Evolutionary conservation across 1,140 invertebrate species (phyloP), one percentile per base, ranked within the genome.

Genomic region (Drosophila repleta): DNA sequence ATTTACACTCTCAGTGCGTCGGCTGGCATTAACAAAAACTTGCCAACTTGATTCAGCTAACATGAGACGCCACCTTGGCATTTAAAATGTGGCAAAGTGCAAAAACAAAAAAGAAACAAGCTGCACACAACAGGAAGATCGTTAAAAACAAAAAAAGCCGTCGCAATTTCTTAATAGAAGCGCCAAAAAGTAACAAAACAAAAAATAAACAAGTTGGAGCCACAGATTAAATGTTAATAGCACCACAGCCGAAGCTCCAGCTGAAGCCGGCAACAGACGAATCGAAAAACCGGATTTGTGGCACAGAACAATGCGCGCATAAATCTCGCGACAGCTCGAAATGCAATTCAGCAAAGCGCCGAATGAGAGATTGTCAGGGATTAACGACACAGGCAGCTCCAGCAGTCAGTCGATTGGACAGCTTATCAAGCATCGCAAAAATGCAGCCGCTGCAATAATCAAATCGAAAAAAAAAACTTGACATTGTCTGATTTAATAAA

Each of bases 171-270:
- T 82, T 87, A 87, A 88, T 87, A 88, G 67, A 87, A 88, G 71
- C 67, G 41, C 82, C 75, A 58, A 85, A 80, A 64, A 17, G 15
- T 29, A 24, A 76, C 56, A 63, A 60, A 65, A 60, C 58, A 74
- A 79, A 58, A 53, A 63, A 45, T 15, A 72, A 74, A 78, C 69
- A 75, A 74, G 72, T 72, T 61, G 65, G 43, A 84, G 76, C 72
- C 73, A 58, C 65, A 85, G 85, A 88, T 87, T 87, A 87, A 82
- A 87, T 87, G 83, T 88, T 88, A 87, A 88, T 85, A 75, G 57
- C 65, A 74, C 63, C 46, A 56, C 45, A 74, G 53, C 57, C 60
- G 58, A 43, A 43, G 35, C 49, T 45, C 37, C 39, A 66, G 69
- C 49, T 45, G 45, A 46, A 66, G 69, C 55, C 70, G 57, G 58